These are phyloP conservation scores for Pholis gunnellus DNA, from an alignment of 2,113 vertebrate genomes.

Conservation along the genomic window DNA sequence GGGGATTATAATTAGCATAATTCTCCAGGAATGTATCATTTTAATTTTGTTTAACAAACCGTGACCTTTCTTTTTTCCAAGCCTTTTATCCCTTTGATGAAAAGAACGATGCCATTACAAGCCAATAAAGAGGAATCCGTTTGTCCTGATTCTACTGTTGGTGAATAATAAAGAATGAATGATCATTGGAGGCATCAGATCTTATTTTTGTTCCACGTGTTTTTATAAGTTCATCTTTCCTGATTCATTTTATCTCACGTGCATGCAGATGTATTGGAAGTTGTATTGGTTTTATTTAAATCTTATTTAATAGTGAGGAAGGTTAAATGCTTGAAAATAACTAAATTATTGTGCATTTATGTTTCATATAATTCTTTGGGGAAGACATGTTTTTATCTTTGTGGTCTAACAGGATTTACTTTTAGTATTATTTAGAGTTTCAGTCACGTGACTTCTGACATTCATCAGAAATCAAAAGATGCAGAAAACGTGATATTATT, in stretches of 20 bases:
- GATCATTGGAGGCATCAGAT: slow-evolving; percentile 37
- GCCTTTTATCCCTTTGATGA: slow-evolving; percentile 62
- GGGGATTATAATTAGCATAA: slow-evolving; percentile 81
- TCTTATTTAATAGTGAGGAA: neutral
- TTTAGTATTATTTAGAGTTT: neutral
- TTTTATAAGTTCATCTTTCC: neutral
- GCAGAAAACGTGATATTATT: neutral
- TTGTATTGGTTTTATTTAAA: neutral
- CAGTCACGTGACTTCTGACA: neutral
- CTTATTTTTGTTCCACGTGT: slow-evolving; percentile 19
- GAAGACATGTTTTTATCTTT: neutral
- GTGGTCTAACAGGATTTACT: neutral
- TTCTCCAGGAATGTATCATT: slow-evolving; percentile 81
- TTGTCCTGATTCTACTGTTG: slow-evolving; percentile 59
- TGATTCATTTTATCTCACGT: neutral
- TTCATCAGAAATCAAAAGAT: neutral
- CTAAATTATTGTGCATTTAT: neutral
- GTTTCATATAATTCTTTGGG: neutral
- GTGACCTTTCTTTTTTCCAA: slow-evolving; percentile 59
- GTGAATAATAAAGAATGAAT: slow-evolving; percentile 68
- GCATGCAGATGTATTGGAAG: neutral
- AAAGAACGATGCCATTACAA: slow-evolving; percentile 60
- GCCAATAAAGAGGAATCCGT: slow-evolving; percentile 66
- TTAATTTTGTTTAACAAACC: slow-evolving; percentile 78
- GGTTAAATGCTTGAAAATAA: neutral